phyloP scores from a whole-genome alignment of 2,113 vertebrate species.

The Falco punctatus region DNA sequence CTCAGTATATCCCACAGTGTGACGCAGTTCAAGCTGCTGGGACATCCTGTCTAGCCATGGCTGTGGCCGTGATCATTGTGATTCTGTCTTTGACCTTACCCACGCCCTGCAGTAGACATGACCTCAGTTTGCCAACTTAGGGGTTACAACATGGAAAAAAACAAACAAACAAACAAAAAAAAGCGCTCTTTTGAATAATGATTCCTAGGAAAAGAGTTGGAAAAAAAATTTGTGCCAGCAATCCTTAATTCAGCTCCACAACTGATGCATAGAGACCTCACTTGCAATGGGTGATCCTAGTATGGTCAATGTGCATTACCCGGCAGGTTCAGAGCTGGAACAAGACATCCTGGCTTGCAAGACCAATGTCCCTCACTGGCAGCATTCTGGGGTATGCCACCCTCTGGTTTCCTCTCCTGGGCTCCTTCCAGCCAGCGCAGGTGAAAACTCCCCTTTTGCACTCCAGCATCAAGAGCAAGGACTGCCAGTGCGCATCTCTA shows the following conservation, averaged over 20 bases:
- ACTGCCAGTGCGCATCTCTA: fast-evolving
- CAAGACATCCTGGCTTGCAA: neutral
- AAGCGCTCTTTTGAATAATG: neutral
- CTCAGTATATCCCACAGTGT: neutral
- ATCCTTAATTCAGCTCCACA: neutral
- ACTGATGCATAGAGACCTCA: neutral
- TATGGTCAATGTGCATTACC: neutral
- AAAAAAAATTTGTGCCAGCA: neutral
- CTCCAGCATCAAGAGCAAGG: neutral
- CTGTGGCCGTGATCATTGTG: neutral
- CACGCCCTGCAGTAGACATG: neutral
- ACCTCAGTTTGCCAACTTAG: neutral
- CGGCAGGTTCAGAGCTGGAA: neutral
- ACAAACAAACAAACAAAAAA: neutral
- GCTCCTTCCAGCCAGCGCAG: neutral
- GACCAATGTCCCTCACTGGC: neutral
- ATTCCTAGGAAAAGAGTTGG: neutral
- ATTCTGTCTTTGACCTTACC: neutral
- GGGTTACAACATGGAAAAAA: neutral
- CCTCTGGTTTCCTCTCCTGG: neutral
- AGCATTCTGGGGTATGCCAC: neutral
- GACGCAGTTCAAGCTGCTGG: neutral
- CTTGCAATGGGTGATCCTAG: neutral
- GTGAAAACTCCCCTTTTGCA: neutral
- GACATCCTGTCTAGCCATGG: neutral